These are phyloP conservation scores for Ruditapes philippinarum DNA, from an alignment of 1,140 invertebrate species.

Conservation along the genomic window DNA sequence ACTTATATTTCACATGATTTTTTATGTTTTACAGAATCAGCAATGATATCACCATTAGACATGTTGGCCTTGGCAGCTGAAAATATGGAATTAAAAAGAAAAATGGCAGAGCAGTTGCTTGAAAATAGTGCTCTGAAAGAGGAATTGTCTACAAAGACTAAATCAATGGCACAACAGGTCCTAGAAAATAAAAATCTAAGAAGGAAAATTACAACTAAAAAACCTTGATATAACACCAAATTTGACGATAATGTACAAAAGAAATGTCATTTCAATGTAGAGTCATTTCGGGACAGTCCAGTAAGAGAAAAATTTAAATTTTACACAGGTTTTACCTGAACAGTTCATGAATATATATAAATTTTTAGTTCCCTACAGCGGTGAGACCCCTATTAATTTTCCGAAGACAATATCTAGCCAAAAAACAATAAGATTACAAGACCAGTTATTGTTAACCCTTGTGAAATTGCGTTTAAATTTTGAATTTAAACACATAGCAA, in stretches of 20 bases:
- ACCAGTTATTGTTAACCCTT: slow-evolving; percentile 41
- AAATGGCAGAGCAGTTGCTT: not conserved
- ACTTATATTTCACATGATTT: not conserved
- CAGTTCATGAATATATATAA: slow-evolving; percentile 47
- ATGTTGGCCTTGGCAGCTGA: slow-evolving; percentile 50
- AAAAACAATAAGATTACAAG: slow-evolving; percentile 32
- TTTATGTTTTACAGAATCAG: not conserved
- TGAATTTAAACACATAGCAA: slow-evolving; percentile 44
- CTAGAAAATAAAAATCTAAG: not conserved
- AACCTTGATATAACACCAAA: not conserved
- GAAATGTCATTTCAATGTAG: not conserved
- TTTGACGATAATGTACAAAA: not conserved
- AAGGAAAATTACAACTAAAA: not conserved
- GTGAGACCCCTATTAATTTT: slow-evolving; percentile 1
- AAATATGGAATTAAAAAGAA: not conserved
- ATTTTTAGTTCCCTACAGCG: slow-evolving; percentile 28
- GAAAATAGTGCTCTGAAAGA: too few relatives aligned
- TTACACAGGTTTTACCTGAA: slow-evolving; percentile 46
- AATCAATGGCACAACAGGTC: not conserved
- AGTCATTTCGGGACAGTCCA: slow-evolving; percentile 7
- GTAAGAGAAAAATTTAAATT: slow-evolving; percentile 34
- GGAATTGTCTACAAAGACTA: not conserved
- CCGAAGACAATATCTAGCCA: not conserved
- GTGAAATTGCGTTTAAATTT: slow-evolving; percentile 31
- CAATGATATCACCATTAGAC: slow-evolving; percentile 4